Base-by-base conservation (phyloP, 2,888 invertebrate species). In the Eulithis testata region DNA sequence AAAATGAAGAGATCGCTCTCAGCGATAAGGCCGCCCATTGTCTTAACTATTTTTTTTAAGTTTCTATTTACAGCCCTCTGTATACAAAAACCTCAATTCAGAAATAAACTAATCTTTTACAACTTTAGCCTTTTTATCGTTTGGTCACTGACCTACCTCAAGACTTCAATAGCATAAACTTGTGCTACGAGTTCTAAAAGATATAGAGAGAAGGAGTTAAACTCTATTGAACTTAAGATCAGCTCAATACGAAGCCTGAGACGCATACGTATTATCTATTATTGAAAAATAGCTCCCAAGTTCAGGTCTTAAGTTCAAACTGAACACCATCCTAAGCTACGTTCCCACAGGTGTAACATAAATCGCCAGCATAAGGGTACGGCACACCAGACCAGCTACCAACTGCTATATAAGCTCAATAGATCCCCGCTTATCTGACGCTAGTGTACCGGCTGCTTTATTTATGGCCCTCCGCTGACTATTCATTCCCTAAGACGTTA, bases 341-440 rank as follows among this genome's bases (percentile, higher is more conserved):
- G 75, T 77, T 78, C 78, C 75, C 85, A 81, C 86, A 87, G 86
- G 87, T 87, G 84, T 75, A 84, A 63, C 73, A 87, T 87, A 87
- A 87, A 87, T 87, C 76, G 70, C 69, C 67, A 63, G 73, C 80
- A 79, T 81, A 85, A 86, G 84, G 85, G 79, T 68, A 66, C 63
- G 60, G 63, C 64, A 66, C 78, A 75, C 75, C 68, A 74, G 76
- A 78, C 80, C 79, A 82, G 79, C 82, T 80, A 79, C 82, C 84
- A 83, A 87, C 84, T 84, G 86, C 82, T 87, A 85, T 88, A 88
- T 88, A 89, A 88, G 85, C 87, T 83, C 87, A 84, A 88, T 90
- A 87, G 86, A 89, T 88, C 85, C 84, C 80, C 85, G 85, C 86
- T 88, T 89, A 89, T 89, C 89, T 88, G 83, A 82, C 82, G 80